phyloP scores from a whole-genome alignment of 1,140 invertebrate species.

The Drosophila orosa region DNA sequence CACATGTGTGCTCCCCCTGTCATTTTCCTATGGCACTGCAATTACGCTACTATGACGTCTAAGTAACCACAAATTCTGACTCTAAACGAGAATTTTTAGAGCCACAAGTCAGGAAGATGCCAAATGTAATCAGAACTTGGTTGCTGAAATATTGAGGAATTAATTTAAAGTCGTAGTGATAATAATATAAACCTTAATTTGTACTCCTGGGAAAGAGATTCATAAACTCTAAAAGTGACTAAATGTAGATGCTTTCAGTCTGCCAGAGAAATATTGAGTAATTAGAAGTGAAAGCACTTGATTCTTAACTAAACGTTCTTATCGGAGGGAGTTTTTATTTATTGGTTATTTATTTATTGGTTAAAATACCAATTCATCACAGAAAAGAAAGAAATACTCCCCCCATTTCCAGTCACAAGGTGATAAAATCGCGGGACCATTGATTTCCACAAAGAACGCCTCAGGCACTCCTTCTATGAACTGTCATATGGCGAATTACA shows the following conservation, averaged over 20 bases:
- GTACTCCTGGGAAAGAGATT: not conserved
- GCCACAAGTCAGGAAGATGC: not conserved
- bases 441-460: not conserved
- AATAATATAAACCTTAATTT: not conserved
- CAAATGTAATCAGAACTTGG: too few relatives aligned
- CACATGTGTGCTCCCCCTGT: not conserved
- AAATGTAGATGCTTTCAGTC: not conserved
- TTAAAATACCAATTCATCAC: not conserved
- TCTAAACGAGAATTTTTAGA: not conserved
- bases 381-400: not conserved
- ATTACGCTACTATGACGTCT: not conserved
- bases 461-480: conserved; percentile 4
- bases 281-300: too few relatives aligned
- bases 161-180: too few relatives aligned
- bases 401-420: not conserved
- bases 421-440: not conserved
- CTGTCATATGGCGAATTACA: conserved; percentile 19
- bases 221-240: not conserved
- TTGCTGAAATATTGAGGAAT: not conserved
- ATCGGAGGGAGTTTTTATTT: too few relatives aligned
- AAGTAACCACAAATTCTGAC: too few relatives aligned
- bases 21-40: not conserved
- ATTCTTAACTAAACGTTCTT: too few relatives aligned
- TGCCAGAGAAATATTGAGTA: too few relatives aligned
- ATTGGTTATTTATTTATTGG: too few relatives aligned